Conservation (phyloP, 2,888 invertebrate species). For the Drosophila affinis region DNA sequence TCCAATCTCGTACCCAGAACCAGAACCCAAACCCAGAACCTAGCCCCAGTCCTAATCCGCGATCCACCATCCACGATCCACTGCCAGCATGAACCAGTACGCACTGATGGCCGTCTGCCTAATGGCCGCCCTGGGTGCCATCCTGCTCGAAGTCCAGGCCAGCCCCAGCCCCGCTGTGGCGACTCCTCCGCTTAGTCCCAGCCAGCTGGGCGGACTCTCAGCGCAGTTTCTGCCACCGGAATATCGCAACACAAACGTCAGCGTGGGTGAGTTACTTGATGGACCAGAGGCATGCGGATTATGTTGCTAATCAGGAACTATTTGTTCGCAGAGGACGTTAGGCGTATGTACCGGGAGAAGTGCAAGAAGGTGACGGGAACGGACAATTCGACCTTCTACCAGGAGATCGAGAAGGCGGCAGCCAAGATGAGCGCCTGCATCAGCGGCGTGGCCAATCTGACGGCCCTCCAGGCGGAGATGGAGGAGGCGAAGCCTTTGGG, state of each 20-base stretch:
- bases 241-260: slow-evolving; percentile 75
- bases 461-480: slow-evolving; percentile 87
- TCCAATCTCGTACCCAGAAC: background rate
- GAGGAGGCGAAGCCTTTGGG: slow-evolving; percentile 88
- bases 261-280: slow-evolving; percentile 63
- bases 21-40: background rate
- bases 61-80: background rate
- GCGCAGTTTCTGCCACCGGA: slow-evolving; percentile 78
- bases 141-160: slow-evolving; percentile 61
- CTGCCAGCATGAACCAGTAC: slow-evolving; percentile 58
- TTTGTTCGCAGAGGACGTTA: slow-evolving; percentile 84
- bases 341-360: slow-evolving; percentile 87
- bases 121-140: slow-evolving; percentile 53
- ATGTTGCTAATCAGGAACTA: background rate
- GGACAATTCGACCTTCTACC: slow-evolving; percentile 85
- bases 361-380: slow-evolving; percentile 86
- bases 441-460: slow-evolving; percentile 86
- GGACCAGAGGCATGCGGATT: background rate
- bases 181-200: slow-evolving; percentile 20
- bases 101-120: slow-evolving; percentile 55
- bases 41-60: background rate
- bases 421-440: slow-evolving; percentile 85
- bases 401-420: slow-evolving; percentile 84
- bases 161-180: slow-evolving; percentile 36
- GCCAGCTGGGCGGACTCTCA: slow-evolving; percentile 70